Evolutionary conservation across 2,797 vertebrate genomes (phyloP), one percentile per base, ranked within the genome.

Genomic region (Salmo trutta): DNA sequence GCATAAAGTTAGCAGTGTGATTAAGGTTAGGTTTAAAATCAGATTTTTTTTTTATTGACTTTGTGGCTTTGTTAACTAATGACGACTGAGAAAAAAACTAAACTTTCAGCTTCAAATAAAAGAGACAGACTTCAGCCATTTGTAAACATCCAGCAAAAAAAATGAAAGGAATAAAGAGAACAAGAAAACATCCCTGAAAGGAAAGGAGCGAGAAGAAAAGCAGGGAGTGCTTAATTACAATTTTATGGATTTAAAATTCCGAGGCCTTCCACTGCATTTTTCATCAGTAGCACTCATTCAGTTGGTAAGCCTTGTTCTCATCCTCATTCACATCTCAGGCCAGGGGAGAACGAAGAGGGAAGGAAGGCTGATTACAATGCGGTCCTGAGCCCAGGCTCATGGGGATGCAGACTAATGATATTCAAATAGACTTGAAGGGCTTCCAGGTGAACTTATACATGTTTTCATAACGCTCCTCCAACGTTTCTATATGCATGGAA

Each of bases 321-420:
- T n/a, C 6, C 65, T 69, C 47, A 19, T 69, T 15, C 52, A 7
- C 75, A 29, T 64, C 31, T 36, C 67, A 31, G 67, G 7, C 29
- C 33, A 19, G 5, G 67, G 16, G 16, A 19, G 17, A 54, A 54
- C 53, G 15, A 54, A 54, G 53, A 47, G 41, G 41, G 10, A 47
- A 16, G 53, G 53, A 54, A 54, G 29, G 6, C 2, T 36, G 67
- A 4, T 36, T 36, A 69, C 67, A 5, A 36, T 41, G 19, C 16
- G 33, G 47, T 21, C 47, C 65, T 54, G 29, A 68, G 29, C 24
- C 27, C 33, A 4, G 16, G 21, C 41, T 79, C 66, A 51, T 77
- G 66, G 79, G 77, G 76, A 85, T 62, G 71, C 54, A 75, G 71
- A 47, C 41, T 47, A 47, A 47, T 47, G 41, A 14, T 47, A 47